Evolutionary conservation across 2,113 vertebrate species (phyloP).

Genomic region (Rhipidura dahli): DNA sequence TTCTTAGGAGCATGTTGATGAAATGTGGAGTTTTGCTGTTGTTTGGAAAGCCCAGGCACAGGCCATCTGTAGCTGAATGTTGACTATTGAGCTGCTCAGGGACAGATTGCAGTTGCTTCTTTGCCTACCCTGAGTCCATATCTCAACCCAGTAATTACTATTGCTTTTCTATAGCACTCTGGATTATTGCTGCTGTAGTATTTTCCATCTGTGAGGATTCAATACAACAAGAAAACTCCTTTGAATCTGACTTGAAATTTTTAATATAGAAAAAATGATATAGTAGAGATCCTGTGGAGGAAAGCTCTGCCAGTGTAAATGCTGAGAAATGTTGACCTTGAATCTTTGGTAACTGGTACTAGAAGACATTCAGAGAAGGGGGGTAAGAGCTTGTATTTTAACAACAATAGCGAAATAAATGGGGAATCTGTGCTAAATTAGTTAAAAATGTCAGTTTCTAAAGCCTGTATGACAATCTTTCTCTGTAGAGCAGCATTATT

Average conservation of each 20-base stretch:
- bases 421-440: neutral
- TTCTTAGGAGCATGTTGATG: neutral
- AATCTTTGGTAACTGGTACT: neutral
- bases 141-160: neutral
- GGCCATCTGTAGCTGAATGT: neutral
- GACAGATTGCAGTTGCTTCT: neutral
- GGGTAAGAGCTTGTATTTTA: neutral
- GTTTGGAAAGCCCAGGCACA: neutral
- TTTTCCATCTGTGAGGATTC: neutral
- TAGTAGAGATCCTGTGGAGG: neutral
- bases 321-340: neutral
- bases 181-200: neutral
- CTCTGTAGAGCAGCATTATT: conserved; percentile 3
- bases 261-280: neutral
- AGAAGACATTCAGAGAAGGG: neutral
- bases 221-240: neutral
- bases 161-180: neutral
- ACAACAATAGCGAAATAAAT: neutral
- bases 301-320: neutral
- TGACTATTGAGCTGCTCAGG: neutral
- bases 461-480: neutral
- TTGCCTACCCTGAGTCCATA: neutral
- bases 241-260: neutral
- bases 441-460: neutral
- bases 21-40: neutral